Base-by-base conservation (phyloP, 2,888 invertebrate genomes). In the Acleris cristana region DNA sequence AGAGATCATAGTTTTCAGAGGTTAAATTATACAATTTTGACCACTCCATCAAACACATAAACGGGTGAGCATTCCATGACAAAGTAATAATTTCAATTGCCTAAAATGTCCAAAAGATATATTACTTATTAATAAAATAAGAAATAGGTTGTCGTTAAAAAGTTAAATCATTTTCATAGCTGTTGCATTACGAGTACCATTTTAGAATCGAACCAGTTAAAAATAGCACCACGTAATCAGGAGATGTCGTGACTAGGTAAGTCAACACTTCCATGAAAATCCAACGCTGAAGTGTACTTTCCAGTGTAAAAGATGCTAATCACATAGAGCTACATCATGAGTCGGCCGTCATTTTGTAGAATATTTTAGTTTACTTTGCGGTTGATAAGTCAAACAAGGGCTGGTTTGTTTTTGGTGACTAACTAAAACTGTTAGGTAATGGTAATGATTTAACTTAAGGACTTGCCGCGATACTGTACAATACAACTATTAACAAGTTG, bases 231-330 rank as follows among this genome's bases (percentile, higher is more conserved):
- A 58, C 18, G 63, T 67, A 67, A 67, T 67, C 56, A 65, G 56
- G 55, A 55, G 54, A 69, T 70, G 73, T 72, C 70, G 64, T 73
- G 69, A 71, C 59, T 72, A 62, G 64, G 72, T 49, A 67, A 72
- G 64, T 67, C 55, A 68, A 66, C 69, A 74, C 71, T 70, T 73
- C 72, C 56, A 63, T 69, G 58, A 76, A 73, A 73, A 67, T 63
- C 73, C 71, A 64, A 57, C 56, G 64, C 73, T 73, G 59, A 62
- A 70, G 61, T 71, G 69, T 73, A 71, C 67, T 74, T 69, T 70
- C 65, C 70, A 74, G 70, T 72, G 59, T 68, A 66, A 64, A 69
- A 70, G 69, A 71, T 70, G 34, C 40, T 71, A 67, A 70, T 70
- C 70, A 58, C 54, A 19, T 40, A 62, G 55, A 59, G 18, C 51